phyloP scores from a whole-genome alignment of 2,797 vertebrate genomes.

The Bradypodion pumilum region DNA sequence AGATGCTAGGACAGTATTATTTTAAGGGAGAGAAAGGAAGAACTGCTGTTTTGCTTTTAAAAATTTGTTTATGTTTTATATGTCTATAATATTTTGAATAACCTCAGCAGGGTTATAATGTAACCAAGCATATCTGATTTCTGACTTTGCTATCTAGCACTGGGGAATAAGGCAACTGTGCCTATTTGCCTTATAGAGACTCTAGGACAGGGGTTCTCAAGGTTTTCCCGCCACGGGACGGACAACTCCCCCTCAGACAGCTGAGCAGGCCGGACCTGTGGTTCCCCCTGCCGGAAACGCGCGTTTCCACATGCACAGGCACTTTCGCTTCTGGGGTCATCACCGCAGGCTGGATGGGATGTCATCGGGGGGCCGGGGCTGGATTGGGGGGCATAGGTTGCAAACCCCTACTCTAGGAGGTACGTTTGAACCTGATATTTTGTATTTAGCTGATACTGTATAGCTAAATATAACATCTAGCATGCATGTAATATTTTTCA shows the following conservation, averaged over 20 bases:
- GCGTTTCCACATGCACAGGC: too few species aligned
- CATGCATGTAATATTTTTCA: background rate
- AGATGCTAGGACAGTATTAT: background rate
- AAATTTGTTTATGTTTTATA: background rate
- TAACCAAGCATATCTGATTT: background rate
- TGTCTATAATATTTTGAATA: background rate
- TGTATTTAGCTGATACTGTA: too few species aligned
- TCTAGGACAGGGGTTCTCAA: too few species aligned
- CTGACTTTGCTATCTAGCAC: background rate
- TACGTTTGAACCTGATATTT: background rate
- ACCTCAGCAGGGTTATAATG: background rate
- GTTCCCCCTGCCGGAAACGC: too few species aligned
- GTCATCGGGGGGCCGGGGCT: too few species aligned
- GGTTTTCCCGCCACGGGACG: too few species aligned
- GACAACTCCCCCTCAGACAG: too few species aligned
- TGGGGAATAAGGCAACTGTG: background rate
- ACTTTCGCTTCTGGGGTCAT: too few species aligned
- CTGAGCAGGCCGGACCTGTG: too few species aligned
- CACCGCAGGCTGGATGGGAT: too few species aligned
- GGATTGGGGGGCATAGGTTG: too few species aligned
- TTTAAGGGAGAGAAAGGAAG: background rate
- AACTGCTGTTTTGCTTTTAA: background rate
- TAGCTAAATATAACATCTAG: background rate
- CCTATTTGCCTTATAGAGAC: background rate
- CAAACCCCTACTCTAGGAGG: background rate